Percentiles rank a stretch among this genome's conserved stretches.
Conservation (phyloP, 2,797 vertebrate species). For the Buphagus erythrorhynchus region DNA sequence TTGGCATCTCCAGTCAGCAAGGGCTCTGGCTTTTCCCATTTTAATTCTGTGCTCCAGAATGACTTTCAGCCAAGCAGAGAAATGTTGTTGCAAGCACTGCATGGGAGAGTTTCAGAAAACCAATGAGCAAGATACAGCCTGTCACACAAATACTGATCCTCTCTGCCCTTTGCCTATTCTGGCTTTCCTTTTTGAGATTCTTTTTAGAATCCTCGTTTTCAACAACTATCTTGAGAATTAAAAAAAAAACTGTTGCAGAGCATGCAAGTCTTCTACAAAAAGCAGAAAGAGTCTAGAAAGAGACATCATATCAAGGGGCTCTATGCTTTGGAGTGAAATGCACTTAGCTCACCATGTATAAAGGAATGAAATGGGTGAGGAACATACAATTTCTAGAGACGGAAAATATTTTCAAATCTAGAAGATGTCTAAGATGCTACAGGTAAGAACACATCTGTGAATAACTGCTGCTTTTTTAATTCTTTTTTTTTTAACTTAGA, state of each 20-base stretch:
- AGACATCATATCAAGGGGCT: background rate
- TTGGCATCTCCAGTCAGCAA: constrained; percentile 90
- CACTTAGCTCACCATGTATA: background rate
- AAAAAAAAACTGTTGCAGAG: background rate
- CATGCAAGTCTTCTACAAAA: background rate
- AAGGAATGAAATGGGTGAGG: background rate
- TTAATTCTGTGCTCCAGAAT: constrained; percentile 83
- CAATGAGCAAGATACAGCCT: background rate
- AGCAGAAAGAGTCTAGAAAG: background rate
- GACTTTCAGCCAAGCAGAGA: constrained; percentile 89
- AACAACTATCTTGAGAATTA: background rate
- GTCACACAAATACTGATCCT: background rate
- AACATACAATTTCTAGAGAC: background rate
- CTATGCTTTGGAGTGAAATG: background rate
- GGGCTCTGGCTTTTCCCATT: constrained; percentile 86
- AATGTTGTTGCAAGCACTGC: constrained; percentile 89
- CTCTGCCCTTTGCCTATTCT: background rate
- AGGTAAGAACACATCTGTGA: background rate
- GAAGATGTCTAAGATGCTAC: background rate
- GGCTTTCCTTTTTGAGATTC: background rate
- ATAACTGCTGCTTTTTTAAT: background rate
- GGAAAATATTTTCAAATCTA: background rate
- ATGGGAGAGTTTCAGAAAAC: constrained; percentile 53
- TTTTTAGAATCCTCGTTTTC: background rate
- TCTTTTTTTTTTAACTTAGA: background rate